phyloP scores from a whole-genome alignment of 2,797 vertebrate species.

The Bovichtus diacanthus region DNA sequence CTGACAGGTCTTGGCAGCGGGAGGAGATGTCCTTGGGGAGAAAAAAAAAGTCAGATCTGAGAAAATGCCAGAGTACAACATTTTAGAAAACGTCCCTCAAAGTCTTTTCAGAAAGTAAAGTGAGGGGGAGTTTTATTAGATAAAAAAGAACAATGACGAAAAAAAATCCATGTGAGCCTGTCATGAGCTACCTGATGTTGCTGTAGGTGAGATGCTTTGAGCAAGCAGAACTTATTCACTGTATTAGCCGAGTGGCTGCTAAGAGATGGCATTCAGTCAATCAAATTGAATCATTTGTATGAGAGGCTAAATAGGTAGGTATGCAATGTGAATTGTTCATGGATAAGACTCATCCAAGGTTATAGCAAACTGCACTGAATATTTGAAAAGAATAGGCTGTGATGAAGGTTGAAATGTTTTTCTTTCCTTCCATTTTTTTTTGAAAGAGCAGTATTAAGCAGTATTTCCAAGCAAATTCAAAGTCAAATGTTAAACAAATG shows the following conservation, averaged over 20 bases:
- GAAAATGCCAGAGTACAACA: constrained; percentile 88
- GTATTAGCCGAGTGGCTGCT: constrained; percentile 83
- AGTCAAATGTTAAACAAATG: constrained; percentile 3
- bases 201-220: constrained; percentile 83
- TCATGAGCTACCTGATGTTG: constrained; percentile 70
- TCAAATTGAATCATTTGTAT: constrained; percentile 67
- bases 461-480: background rate
- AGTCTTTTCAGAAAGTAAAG: constrained; percentile 83
- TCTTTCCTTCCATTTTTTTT: constrained; percentile 12
- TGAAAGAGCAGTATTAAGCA: constrained; percentile 11
- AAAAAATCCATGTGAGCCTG: constrained; percentile 43
- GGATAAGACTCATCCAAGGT: constrained; percentile 40
- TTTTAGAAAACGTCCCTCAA: constrained; percentile 83
- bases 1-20: constrained; percentile 96
- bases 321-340: constrained; percentile 25
- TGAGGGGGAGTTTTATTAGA: constrained; percentile 81
- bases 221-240: constrained; percentile 86
- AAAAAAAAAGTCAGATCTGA: constrained; percentile 88
- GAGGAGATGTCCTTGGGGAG: constrained; percentile 95
- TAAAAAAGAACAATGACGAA: constrained; percentile 76
- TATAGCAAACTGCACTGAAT: constrained; percentile 20
- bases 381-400: constrained; percentile 16
- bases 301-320: constrained; percentile 31
- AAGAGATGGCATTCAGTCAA: constrained; percentile 82
- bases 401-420: constrained; percentile 14